Conservation (phyloP, 2,113 vertebrate species). For the Pseudorectes ferrugineus region DNA sequence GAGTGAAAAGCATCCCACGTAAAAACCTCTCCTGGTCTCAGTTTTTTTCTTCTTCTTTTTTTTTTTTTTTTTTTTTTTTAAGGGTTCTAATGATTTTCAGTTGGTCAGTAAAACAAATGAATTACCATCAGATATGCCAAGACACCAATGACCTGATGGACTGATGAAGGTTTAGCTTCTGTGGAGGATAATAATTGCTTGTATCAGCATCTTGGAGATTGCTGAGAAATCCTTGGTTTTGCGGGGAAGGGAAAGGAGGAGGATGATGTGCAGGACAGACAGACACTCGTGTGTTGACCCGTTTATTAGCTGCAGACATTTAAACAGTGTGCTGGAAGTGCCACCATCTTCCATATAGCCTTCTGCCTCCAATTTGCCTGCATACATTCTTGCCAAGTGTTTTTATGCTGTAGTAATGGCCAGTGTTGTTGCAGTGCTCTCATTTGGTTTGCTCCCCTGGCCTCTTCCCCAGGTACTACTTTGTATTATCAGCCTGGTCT, state of each 20-base stretch:
- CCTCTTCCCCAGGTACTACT: constrained; percentile 78
- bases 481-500: constrained; percentile 93
- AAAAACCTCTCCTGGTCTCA: not conserved
- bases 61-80: fast-evolving
- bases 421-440: not conserved
- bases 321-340: not conserved
- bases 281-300: not conserved
- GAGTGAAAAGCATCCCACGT: not conserved
- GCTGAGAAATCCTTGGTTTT: not conserved
- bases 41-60: too few relatives aligned
- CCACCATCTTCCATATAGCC: not conserved
- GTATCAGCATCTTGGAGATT: not conserved
- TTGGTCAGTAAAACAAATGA: not conserved
- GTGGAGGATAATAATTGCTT: not conserved
- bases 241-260: not conserved
- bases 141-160: not conserved
- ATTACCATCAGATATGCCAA: not conserved
- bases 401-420: not conserved
- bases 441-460: not conserved
- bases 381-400: fast-evolving
- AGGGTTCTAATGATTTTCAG: not conserved
- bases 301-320: not conserved
- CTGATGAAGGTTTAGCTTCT: not conserved
- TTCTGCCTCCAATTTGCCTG: not conserved
- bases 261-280: not conserved